phyloP scores from a whole-genome alignment of 2,888 invertebrate genomes.

The Acleris sparsana region DNA sequence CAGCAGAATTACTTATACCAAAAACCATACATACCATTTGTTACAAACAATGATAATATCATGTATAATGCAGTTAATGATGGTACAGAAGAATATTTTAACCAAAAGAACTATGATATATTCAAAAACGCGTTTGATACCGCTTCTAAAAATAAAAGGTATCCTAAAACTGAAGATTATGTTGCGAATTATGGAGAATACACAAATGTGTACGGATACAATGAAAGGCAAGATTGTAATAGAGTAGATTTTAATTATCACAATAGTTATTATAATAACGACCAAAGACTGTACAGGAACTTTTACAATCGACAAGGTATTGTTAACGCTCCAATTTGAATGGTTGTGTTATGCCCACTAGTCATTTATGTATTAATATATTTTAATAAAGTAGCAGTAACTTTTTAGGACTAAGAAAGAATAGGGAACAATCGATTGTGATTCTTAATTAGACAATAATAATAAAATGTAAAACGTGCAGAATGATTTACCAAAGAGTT shows the following conservation, averaged over 20 bases:
- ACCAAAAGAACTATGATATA: conserved; percentile 82
- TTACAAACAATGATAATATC: conserved; percentile 47
- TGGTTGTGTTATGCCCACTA: conserved; percentile 44
- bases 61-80: conserved; percentile 47
- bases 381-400: conserved; percentile 34
- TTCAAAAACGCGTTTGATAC: conserved; percentile 84
- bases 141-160: conserved; percentile 60
- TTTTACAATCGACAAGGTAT: conserved; percentile 67
- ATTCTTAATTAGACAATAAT: conserved; percentile 53
- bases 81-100: conserved; percentile 66
- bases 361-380: conserved; percentile 47
- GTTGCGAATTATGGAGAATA: conserved; percentile 51
- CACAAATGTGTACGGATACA: conserved; percentile 57
- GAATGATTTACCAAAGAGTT: conserved; percentile 58
- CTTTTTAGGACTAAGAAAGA: conserved; percentile 3
- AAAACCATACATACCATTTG: conserved; percentile 49
- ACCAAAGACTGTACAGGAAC: conserved; percentile 71
- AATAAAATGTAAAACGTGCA: conserved; percentile 46
- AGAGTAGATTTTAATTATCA: conserved; percentile 56
- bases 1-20: conserved; percentile 60
- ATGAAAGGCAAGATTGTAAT: conserved; percentile 59
- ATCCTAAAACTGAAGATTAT: conserved; percentile 57
- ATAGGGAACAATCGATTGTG: conserved; percentile 28
- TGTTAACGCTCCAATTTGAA: conserved; percentile 73
- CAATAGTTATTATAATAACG: conserved; percentile 64